Evolutionary conservation across 2,888 invertebrate species (phyloP).

Genomic region (Plutella xylostella): DNA sequence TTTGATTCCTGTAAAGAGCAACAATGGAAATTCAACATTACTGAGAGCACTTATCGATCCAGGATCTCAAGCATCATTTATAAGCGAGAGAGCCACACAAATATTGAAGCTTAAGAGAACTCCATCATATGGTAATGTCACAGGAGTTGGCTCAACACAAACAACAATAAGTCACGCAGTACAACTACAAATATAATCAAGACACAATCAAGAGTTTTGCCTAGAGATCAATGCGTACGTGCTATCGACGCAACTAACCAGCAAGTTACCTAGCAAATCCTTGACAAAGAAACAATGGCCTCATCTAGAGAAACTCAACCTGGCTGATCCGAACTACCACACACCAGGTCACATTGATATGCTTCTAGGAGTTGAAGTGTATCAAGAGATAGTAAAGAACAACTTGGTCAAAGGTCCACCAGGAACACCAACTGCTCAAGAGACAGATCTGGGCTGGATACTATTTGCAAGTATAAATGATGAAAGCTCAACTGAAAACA

Average conservation of each 20-base stretch:
- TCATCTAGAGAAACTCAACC: conserved; percentile 1
- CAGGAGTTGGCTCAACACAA: conserved; percentile 7
- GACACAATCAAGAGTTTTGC: neutral
- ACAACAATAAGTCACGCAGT: neutral
- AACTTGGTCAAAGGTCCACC: neutral
- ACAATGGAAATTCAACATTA: neutral
- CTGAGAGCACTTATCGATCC: conserved; percentile 7
- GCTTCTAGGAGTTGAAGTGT: conserved; percentile 1
- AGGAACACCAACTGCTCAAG: conserved; percentile 2
- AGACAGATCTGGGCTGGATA: neutral
- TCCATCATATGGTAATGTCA: neutral
- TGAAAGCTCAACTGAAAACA: neutral
- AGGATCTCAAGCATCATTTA: conserved; percentile 6
- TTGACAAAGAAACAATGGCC: neutral
- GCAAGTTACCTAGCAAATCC: conserved; percentile 5
- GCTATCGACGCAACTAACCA: conserved; percentile 2
- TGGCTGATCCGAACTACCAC: conserved; percentile 5
- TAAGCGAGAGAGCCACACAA: conserved; percentile 5
- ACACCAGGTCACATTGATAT: conserved; percentile 7
- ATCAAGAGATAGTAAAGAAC: conserved; percentile 1
- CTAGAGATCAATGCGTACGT: conserved; percentile 5
- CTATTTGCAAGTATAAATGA: neutral
- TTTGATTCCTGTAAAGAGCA: conserved; percentile 2
- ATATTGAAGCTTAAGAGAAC: conserved; percentile 3
- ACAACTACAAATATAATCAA: conserved; percentile 1